phyloP scores from a whole-genome alignment of 2,888 invertebrate species.

The Apamea anceps region DNA sequence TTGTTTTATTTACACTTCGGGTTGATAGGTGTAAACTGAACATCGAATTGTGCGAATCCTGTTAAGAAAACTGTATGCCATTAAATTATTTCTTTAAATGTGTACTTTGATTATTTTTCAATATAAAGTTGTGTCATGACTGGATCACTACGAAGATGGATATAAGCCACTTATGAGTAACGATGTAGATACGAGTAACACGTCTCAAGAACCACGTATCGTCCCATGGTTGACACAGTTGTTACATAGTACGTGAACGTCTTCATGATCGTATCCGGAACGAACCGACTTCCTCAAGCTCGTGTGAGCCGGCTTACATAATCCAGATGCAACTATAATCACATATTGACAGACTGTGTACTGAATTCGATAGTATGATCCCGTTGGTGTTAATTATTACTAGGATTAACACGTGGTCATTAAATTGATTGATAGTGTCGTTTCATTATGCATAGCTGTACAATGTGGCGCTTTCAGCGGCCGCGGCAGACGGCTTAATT shows the following conservation, averaged over 20 bases:
- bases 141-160: background rate
- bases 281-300: background rate
- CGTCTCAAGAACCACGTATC: too few species aligned
- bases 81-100: too few species aligned
- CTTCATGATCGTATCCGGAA: background rate
- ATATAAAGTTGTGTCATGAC: background rate
- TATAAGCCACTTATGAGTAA: background rate
- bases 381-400: conserved; percentile 16
- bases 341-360: background rate
- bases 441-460: conserved; percentile 24
- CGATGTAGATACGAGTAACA: background rate
- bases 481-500: background rate
- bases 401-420: conserved; percentile 34
- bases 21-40: background rate
- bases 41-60: too few species aligned
- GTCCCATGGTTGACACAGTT: background rate
- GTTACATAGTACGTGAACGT: background rate
- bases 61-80: background rate
- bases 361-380: background rate
- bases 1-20: background rate
- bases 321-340: background rate
- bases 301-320: background rate
- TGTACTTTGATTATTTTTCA: background rate
- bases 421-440: conserved; percentile 34
- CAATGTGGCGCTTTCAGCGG: conserved; percentile 11